A percentile compares a stretch with the other conserved stretches of the same genome.
Conservation (phyloP, 2,888 invertebrate species). For the Mesochorus sp. region DNA sequence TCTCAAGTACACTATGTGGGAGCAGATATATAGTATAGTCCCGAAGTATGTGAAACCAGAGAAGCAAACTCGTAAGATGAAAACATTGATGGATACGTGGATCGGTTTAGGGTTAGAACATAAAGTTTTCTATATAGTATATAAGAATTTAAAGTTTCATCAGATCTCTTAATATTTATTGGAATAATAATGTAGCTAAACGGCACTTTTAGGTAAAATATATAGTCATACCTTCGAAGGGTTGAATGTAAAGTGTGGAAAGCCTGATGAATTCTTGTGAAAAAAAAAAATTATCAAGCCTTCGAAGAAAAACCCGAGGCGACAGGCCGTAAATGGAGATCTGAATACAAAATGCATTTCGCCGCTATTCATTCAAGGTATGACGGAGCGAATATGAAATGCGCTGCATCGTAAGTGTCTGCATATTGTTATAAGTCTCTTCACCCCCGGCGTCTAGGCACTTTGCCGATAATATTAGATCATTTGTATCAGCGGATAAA, state of each 20-base stretch:
- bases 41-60: no score
- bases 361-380: background rate
- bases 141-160: no score
- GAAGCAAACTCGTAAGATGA: no score
- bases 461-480: constrained; percentile 14
- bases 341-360: constrained; percentile 38
- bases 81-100: no score
- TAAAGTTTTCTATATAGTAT: no score
- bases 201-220: no score
- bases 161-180: no score
- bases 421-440: background rate
- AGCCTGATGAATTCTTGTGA: background rate
- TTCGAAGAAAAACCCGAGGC: background rate
- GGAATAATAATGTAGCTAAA: no score
- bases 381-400: constrained; percentile 27
- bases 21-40: no score
- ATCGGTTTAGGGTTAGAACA: no score
- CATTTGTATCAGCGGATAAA: constrained; percentile 23
- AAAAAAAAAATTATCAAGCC: background rate
- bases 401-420: background rate
- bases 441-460: background rate
- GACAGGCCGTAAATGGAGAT: constrained; percentile 14
- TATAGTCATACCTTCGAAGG: no score
- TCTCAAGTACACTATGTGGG: background rate
- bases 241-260: background rate